Conservation (phyloP, 2,113 vertebrate species). For the Dasyornis broadbenti region DNA sequence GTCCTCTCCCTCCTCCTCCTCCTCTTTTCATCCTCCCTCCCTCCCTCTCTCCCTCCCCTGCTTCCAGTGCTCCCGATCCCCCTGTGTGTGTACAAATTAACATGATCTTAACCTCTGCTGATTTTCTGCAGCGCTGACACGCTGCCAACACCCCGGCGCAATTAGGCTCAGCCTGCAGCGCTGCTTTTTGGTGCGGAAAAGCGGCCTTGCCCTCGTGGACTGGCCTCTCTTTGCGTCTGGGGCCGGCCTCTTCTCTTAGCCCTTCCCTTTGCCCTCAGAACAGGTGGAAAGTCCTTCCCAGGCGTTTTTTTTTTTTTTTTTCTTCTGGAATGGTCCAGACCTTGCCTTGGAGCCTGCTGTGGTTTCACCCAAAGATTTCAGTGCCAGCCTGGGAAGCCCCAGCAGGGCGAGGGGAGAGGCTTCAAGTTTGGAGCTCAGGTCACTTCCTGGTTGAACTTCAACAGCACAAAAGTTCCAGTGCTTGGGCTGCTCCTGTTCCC, state of each 20-base stretch:
- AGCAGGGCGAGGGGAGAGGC: rapidly evolving
- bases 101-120: slow-evolving; percentile 65
- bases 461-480: neutral
- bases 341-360: neutral
- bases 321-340: neutral
- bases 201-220: neutral
- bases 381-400: neutral
- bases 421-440: neutral
- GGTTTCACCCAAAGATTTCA: neutral
- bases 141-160: slow-evolving; percentile 19
- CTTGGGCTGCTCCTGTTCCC: neutral
- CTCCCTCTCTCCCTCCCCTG: neutral
- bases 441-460: rapidly evolving
- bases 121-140: slow-evolving; percentile 6
- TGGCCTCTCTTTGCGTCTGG: neutral
- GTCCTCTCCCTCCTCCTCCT: slow-evolving; percentile 53
- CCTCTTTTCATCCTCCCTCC: neutral
- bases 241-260: neutral
- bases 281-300: neutral
- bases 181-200: slow-evolving; percentile 23
- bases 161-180: neutral
- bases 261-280: neutral
- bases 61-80: slow-evolving; percentile 46
- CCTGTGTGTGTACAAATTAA: slow-evolving; percentile 84
- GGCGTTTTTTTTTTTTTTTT: neutral